Conservation (phyloP, 2,113 vertebrate species). For the Sporophila hypoxantha region DNA sequence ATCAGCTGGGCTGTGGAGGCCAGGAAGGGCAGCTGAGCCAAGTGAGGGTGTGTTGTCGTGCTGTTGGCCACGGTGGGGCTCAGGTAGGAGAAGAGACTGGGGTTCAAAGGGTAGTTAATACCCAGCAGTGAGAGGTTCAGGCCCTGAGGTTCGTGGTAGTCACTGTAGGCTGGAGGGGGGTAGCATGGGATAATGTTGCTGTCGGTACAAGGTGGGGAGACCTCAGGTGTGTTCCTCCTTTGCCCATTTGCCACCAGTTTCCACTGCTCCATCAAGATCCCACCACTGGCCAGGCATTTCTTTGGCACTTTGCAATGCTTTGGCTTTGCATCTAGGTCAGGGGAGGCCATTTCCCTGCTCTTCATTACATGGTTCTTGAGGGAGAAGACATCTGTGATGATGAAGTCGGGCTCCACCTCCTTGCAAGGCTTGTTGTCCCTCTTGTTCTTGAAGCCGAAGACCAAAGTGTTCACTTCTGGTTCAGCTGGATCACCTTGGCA, state of each 20-base stretch:
- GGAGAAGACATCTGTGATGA: conserved; percentile 80
- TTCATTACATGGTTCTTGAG: conserved; percentile 73
- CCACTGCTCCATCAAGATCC: conserved; percentile 83
- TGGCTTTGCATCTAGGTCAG: conserved; percentile 75
- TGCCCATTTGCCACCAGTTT: conserved; percentile 72
- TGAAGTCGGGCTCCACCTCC: conserved; percentile 72
- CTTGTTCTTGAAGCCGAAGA: conserved; percentile 51
- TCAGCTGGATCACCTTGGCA: background rate
- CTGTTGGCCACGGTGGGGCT: conserved; percentile 75
- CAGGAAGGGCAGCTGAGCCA: conserved; percentile 85
- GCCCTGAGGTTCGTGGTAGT: conserved; percentile 82
- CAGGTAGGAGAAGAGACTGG: conserved; percentile 87
- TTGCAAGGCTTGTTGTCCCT: conserved; percentile 66
- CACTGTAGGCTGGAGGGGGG: conserved; percentile 75
- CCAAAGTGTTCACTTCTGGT: conserved; percentile 32
- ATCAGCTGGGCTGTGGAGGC: conserved; percentile 82
- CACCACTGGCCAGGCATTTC: conserved; percentile 66
- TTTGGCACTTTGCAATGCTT: conserved; percentile 78
- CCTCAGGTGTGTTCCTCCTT: conserved; percentile 62
- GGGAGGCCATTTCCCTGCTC: conserved; percentile 42
- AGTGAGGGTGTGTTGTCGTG: conserved; percentile 65
- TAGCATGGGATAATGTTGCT: conserved; percentile 82
- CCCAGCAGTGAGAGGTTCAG: conserved; percentile 89
- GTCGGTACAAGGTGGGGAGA: conserved; percentile 47
- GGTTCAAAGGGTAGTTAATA: conserved; percentile 84